These are phyloP conservation scores for Eupleurogrammus muticus DNA, from an alignment of 2,797 vertebrate genomes.

Conservation along the genomic window DNA sequence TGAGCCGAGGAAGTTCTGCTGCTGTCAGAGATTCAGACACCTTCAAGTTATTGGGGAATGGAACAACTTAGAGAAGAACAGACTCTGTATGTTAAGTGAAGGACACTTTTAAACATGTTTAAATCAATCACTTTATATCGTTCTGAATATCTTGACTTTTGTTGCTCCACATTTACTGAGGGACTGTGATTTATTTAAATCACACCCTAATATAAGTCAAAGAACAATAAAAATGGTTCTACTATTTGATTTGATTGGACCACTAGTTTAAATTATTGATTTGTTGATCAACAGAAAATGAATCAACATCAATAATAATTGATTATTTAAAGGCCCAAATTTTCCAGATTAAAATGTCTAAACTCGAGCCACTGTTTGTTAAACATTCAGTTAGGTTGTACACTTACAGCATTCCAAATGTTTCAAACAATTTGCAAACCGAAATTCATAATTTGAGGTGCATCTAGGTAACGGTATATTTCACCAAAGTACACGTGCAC, in stretches of 20 bases:
- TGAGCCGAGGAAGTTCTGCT: constrained; percentile 56
- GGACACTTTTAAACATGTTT: constrained; percentile 30
- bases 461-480: no score
- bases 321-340: no score
- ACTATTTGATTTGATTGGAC: neutral
- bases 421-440: no score
- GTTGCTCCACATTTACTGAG: neutral
- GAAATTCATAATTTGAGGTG: no score
- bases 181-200: neutral
- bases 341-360: no score
- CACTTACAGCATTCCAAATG: no score
- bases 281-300: no score
- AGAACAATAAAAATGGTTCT: neutral
- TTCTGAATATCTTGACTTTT: neutral
- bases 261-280: no score
- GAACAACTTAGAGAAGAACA: constrained; percentile 35
- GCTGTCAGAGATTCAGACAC: constrained; percentile 54
- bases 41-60: constrained; percentile 53
- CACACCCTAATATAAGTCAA: neutral
- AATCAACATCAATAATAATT: no score
- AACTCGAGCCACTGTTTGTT: no score
- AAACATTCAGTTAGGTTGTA: no score
- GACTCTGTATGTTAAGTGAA: constrained; percentile 31
- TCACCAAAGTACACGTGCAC: no score
- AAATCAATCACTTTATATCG: neutral